Evolutionary conservation across 2,888 invertebrate genomes (phyloP), one percentile per base, ranked within the genome.

Genomic region (Atethmia centrago): DNA sequence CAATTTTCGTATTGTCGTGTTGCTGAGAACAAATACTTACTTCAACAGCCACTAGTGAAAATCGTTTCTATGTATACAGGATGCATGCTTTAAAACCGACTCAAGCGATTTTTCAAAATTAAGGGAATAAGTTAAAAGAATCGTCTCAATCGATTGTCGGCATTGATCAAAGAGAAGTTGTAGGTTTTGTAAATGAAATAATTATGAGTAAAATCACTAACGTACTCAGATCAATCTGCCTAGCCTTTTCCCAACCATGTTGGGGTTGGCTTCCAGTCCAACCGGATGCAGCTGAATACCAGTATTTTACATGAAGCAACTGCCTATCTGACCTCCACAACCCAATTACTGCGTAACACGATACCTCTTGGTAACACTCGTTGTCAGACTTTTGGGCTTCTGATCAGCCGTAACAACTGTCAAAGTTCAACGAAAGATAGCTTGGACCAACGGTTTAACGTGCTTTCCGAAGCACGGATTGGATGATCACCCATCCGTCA

Each of bases 21-120:
- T 9, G 45, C 51, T 73, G 36, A 36, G 36, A 31, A 73, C 49
- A 58, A 75, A 56, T 74, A 55, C 21, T 56, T 45, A 55, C 53
- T 31, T 68, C 67, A 80, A 71, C 45, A 67, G 67, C 21, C 55
- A 61, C 49, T 55, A 55, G 45, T 59, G 40, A 28, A 66, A 58
- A 63, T 28, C 8, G 8, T 36, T 74, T 10, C 21, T n/a, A n/a
- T 3, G 47, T 19, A 21, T 47, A 63, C 47, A 74, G 66, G 51
- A 25, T 47, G 72, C 21, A 7, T 21, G 58, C 31, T 28, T 28
- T 55, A 16, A 55, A 55, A 8, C 16, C 0, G 3, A 45, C 45
- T 45, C 45, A 4, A 45, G 16, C 16, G 1, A 8, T 55, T 28
- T 28, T 31, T 31, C 19, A 9, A 8, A 31, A 55, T 19, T 1